These are phyloP conservation scores for Folsomia candida DNA, from an alignment of 2,888 invertebrate species.

Conservation along the genomic window DNA sequence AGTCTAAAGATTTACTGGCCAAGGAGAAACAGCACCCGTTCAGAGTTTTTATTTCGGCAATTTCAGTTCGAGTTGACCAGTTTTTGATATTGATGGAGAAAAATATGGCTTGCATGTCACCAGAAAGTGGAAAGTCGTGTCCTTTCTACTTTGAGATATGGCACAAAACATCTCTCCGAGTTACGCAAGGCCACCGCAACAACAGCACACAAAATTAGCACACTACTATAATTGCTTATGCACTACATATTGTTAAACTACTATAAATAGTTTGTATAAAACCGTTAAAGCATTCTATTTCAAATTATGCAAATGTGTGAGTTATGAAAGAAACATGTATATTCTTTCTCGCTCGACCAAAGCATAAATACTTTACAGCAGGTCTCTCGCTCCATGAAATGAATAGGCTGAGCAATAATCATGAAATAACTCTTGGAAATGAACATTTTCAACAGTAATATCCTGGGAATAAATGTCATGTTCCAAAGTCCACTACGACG, in stretches of 20 bases:
- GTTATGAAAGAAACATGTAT: not conserved
- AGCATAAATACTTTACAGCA: not conserved
- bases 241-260: too few relatives aligned
- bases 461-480: not conserved
- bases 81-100: too few relatives aligned
- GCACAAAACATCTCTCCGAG: too few relatives aligned
- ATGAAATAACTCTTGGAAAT: conserved; percentile 27
- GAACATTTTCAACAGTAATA: not conserved
- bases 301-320: not conserved
- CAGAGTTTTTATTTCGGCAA: too few relatives aligned
- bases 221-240: too few relatives aligned
- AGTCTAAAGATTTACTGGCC: not conserved
- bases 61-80: too few relatives aligned
- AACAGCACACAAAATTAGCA: not conserved
- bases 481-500: not conserved
- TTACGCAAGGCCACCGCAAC: too few relatives aligned
- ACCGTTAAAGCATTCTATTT: not conserved
- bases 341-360: not conserved
- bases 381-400: conserved; percentile 16
- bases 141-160: too few relatives aligned
- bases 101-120: too few relatives aligned
- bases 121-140: not conserved
- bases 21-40: too few relatives aligned
- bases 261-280: too few relatives aligned
- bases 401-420: conserved; percentile 22